A percentile compares a stretch with the other conserved stretches of the same genome.
Conservation (phyloP, 2,113 vertebrate genomes). For the Arizona elegans region DNA sequence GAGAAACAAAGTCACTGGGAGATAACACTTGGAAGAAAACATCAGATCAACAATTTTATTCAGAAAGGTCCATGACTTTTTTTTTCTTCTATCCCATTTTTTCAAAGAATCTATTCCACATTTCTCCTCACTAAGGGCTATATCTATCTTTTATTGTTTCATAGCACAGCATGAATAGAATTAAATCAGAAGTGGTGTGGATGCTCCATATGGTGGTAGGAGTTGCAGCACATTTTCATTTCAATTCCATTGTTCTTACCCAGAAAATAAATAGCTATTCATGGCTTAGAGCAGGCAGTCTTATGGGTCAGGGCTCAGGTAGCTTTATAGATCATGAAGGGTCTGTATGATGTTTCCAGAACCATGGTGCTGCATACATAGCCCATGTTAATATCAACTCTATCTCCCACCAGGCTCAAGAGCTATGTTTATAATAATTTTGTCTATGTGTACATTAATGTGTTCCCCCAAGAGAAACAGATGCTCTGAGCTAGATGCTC, state of each 20-base stretch:
- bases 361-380: neutral
- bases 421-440: neutral
- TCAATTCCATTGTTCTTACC: neutral
- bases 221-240: neutral
- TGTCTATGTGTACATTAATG: neutral
- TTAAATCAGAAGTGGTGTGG: neutral
- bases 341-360: neutral
- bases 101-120: neutral
- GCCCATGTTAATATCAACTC: neutral
- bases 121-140: neutral
- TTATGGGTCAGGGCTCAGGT: neutral
- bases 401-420: neutral
- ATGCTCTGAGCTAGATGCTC: neutral
- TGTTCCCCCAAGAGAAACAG: neutral
- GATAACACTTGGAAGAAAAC: neutral
- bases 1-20: neutral
- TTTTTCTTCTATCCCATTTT: neutral
- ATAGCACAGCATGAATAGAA: neutral
- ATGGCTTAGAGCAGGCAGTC: neutral
- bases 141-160: neutral
- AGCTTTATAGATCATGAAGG: neutral
- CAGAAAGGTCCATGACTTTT: neutral
- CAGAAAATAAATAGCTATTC: neutral
- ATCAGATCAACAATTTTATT: neutral
- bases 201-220: neutral